Percentiles rank a stretch among this genome's conserved stretches.
phyloP scores from a whole-genome alignment of 2,797 vertebrate species.

The Mormyrus hasselquistii region DNA sequence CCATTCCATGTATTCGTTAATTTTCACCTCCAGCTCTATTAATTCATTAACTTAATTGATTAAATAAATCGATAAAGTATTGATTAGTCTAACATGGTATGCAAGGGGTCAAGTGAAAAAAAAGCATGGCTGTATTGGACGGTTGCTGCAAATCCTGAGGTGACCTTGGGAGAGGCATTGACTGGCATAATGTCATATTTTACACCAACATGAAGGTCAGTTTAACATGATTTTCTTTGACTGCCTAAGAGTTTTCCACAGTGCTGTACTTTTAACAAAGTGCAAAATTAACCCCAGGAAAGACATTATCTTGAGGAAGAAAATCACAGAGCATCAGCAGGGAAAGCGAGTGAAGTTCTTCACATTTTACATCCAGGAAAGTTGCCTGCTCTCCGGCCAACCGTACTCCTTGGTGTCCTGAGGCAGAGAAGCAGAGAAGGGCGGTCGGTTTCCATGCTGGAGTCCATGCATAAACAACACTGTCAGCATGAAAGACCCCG shows the following conservation, averaged over 20 bases:
- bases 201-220: not conserved
- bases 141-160: not conserved
- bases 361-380: not conserved
- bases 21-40: not conserved
- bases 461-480: constrained; percentile 34
- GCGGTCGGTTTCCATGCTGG: constrained; percentile 26
- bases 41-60: not conserved
- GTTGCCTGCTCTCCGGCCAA: constrained; percentile 21
- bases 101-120: not conserved
- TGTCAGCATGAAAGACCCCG: constrained; percentile 47
- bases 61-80: not conserved
- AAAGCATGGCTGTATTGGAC: not conserved
- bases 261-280: not conserved
- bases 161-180: not conserved
- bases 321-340: not conserved
- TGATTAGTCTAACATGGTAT: not conserved
- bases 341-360: not conserved
- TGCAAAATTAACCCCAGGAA: not conserved
- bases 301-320: not conserved
- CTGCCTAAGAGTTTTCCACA: not conserved
- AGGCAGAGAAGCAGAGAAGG: constrained; percentile 23
- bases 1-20: not conserved
- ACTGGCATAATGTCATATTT: not conserved
- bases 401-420: constrained; percentile 31
- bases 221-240: not conserved